These are phyloP conservation scores for Macrobrachium rosenbergii DNA, from an alignment of 1,140 invertebrate genomes.

Conservation along the genomic window DNA sequence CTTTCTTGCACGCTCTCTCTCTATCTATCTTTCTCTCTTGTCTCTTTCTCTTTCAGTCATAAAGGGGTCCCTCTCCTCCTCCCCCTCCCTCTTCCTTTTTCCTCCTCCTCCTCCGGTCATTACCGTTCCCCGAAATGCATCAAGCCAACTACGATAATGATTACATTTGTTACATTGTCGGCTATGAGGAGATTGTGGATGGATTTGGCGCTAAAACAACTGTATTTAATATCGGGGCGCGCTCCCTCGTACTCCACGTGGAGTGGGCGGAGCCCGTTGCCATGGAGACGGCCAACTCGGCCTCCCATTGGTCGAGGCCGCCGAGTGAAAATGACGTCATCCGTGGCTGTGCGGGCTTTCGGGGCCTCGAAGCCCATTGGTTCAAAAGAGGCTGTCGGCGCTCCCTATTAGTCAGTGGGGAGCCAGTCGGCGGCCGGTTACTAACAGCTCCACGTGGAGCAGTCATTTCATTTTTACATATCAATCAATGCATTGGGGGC, in stretches of 20 bases:
- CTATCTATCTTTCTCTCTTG: not conserved
- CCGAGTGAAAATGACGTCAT: conserved; percentile 13
- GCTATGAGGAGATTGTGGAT: not conserved
- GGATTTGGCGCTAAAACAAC: conserved; percentile 6
- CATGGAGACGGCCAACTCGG: not conserved
- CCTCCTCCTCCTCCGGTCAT: too few relatives aligned
- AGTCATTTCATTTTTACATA: conserved; percentile 48
- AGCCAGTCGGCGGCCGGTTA: not conserved
- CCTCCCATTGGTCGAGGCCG: not conserved
- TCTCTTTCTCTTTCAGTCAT: not conserved
- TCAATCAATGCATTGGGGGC: conserved; percentile 45
- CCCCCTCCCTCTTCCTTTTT: not conserved
- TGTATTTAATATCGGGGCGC: not conserved
- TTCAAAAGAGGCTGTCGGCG: not conserved
- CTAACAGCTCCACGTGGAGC: conserved; percentile 42
- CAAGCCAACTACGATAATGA: conserved; percentile 35
- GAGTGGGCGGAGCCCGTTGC: conserved; percentile 28
- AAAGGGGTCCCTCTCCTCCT: too few relatives aligned
- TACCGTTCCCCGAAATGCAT: not conserved
- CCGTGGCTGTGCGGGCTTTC: not conserved
- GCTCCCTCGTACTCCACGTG: conserved; percentile 24
- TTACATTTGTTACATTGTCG: not conserved
- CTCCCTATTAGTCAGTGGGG: not conserved
- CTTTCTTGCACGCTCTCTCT: not conserved
- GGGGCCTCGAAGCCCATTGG: not conserved